A percentile compares a stretch with the other conserved stretches of the same genome.
Evolutionary conservation across 2,888 invertebrate species (phyloP).

Genomic region (Trichacis sp.): DNA sequence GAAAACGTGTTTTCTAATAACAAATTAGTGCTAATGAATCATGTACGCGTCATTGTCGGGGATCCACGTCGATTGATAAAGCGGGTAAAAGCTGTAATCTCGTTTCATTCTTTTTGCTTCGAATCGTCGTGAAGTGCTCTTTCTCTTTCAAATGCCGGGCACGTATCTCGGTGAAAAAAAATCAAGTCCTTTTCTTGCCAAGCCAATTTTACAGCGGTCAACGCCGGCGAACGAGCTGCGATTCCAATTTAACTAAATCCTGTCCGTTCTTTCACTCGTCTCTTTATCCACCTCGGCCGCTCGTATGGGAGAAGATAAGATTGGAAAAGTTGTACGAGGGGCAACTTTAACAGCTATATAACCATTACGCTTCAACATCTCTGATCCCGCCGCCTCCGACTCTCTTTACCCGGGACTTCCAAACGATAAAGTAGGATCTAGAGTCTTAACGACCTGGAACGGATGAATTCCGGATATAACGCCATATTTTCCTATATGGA

Average conservation of each 20-base stretch:
- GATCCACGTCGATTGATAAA: too few species aligned
- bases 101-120: too few species aligned
- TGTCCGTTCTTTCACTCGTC: constrained; percentile 35
- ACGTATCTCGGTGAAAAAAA: constrained; percentile 29
- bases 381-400: constrained; percentile 7
- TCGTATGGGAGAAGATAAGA: constrained; percentile 68
- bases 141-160: constrained; percentile 59
- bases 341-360: constrained; percentile 67
- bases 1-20: too few species aligned
- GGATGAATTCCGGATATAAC: constrained; percentile 64
- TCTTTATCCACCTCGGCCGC: constrained; percentile 21
- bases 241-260: constrained; percentile 71
- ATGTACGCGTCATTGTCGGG: too few species aligned
- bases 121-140: too few species aligned
- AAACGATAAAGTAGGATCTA: constrained; percentile 67
- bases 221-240: constrained; percentile 53
- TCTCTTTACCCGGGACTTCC: constrained; percentile 9
- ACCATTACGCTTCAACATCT: constrained; percentile 56
- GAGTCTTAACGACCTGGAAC: constrained; percentile 66
- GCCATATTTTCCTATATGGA: constrained; percentile 62
- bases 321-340: constrained; percentile 72
- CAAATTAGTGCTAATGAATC: too few species aligned
- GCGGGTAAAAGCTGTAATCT: too few species aligned
- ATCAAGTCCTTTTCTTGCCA: constrained; percentile 19
- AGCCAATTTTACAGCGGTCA: constrained; percentile 56